Evolutionary conservation across 2,888 invertebrate species (phyloP).

Genomic region (Gryllus longicercus): DNA sequence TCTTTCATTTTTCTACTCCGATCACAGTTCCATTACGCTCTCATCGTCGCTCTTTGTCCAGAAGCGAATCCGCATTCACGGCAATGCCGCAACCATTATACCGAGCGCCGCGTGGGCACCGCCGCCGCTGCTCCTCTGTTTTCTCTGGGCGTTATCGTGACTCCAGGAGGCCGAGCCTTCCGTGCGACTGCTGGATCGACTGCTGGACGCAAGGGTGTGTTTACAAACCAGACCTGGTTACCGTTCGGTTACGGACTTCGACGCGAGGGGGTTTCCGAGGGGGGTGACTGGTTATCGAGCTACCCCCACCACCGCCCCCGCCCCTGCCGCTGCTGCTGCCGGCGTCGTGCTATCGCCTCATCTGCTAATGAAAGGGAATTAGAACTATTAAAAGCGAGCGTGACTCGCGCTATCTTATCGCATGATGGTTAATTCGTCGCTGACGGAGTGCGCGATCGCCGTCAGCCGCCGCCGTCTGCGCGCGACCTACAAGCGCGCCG

Average conservation of each 20-base stretch:
- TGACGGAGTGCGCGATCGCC: neutral
- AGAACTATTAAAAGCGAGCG: slow-evolving; percentile 17
- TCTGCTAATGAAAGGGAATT: slow-evolving; percentile 17
- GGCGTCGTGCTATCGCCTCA: neutral
- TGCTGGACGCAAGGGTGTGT: neutral
- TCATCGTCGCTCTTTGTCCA: no score
- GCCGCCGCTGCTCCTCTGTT: no score
- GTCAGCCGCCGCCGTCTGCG: neutral
- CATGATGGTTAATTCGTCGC: neutral
- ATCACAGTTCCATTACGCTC: no score
- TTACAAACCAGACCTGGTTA: slow-evolving; percentile 7
- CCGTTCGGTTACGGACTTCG: neutral
- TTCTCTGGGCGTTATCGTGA: no score
- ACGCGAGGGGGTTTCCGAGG: no score
- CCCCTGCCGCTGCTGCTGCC: neutral
- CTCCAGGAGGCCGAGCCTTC: no score
- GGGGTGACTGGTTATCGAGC: no score
- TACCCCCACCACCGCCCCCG: neutral
- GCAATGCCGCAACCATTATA: no score
- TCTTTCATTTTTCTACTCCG: no score
- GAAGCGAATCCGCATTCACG: no score
- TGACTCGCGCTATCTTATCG: neutral
- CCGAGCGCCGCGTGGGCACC: no score
- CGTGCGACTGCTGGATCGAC: no score
- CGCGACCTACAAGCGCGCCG: neutral